These are phyloP conservation scores for Mimas tiliae DNA, from an alignment of 2,888 invertebrate genomes.

Conservation along the genomic window DNA sequence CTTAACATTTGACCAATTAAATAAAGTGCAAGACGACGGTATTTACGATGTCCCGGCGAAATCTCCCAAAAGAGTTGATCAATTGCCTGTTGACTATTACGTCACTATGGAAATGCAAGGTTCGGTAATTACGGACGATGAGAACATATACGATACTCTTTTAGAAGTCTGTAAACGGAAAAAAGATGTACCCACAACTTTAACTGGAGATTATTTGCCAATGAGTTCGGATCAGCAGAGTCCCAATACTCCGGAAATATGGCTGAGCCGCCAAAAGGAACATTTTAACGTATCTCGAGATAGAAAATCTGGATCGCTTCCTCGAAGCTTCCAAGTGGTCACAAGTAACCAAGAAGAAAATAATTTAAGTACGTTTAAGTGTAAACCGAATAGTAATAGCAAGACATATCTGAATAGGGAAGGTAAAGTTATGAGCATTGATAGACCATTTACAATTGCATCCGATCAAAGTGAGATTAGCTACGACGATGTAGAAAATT, in stretches of 20 bases:
- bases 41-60: slow-evolving; percentile 76
- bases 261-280: slow-evolving; percentile 89
- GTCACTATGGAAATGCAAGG: slow-evolving; percentile 68
- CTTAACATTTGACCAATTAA: slow-evolving; percentile 74
- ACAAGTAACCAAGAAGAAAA: slow-evolving; percentile 81
- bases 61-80: slow-evolving; percentile 63
- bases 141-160: slow-evolving; percentile 72
- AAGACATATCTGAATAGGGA: slow-evolving; percentile 85
- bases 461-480: slow-evolving; percentile 89
- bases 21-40: slow-evolving; percentile 60
- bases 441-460: slow-evolving; percentile 89
- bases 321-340: slow-evolving; percentile 90
- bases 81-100: slow-evolving; percentile 59
- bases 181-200: slow-evolving; percentile 59
- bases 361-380: slow-evolving; percentile 70
- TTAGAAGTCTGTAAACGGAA: slow-evolving; percentile 71
- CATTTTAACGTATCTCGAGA: slow-evolving; percentile 87
- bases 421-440: slow-evolving; percentile 85
- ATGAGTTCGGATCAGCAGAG: slow-evolving; percentile 76
- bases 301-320: slow-evolving; percentile 91
- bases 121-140: slow-evolving; percentile 48
- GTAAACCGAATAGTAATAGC: slow-evolving; percentile 72
- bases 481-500: slow-evolving; percentile 87
- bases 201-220: slow-evolving; percentile 70
- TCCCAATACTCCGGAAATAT: slow-evolving; percentile 88